Evolutionary conservation across 1,140 invertebrate species (phyloP).

Genomic region (Manduca sexta): DNA sequence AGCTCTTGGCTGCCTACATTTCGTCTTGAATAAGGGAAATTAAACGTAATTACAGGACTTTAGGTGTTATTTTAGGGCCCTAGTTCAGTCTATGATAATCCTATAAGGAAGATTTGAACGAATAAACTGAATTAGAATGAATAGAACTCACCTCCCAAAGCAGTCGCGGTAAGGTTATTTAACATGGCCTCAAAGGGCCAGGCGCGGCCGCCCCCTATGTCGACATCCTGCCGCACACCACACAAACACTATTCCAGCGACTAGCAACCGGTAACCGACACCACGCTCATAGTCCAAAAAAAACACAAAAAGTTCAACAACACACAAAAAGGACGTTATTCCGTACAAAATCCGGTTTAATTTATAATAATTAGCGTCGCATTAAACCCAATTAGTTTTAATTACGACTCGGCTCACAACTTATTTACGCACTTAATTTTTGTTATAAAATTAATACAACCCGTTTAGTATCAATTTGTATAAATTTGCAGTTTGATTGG

Average conservation of each 20-base stretch:
- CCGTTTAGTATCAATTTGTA: conserved; percentile 73
- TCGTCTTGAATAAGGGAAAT: too few relatives aligned
- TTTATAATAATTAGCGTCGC: conserved; percentile 65
- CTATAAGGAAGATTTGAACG: too few relatives aligned
- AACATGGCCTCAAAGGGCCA: conserved; percentile 70
- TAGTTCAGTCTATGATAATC: too few relatives aligned
- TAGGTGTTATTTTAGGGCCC: too few relatives aligned
- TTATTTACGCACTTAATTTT: conserved; percentile 74
- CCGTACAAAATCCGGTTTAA: conserved; percentile 51
- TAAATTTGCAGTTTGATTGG: conserved; percentile 71
- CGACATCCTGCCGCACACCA: conserved; percentile 42
- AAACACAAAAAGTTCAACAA: neutral
- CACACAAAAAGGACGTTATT: conserved; percentile 45
- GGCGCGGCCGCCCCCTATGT: conserved; percentile 62
- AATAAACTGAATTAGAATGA: too few relatives aligned
- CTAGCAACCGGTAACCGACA: neutral
- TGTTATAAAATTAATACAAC: conserved; percentile 73
- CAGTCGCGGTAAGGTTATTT: conserved; percentile 65
- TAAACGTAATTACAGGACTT: too few relatives aligned
- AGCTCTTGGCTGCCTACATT: too few relatives aligned
- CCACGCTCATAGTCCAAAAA: neutral
- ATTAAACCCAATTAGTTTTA: conserved; percentile 70
- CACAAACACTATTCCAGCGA: conserved; percentile 23
- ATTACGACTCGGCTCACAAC: conserved; percentile 62
- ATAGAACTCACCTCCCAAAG: conserved; percentile 54